Evolutionary conservation across 2,113 vertebrate species (phyloP).

Genomic region (Tonatia bakeri): DNA sequence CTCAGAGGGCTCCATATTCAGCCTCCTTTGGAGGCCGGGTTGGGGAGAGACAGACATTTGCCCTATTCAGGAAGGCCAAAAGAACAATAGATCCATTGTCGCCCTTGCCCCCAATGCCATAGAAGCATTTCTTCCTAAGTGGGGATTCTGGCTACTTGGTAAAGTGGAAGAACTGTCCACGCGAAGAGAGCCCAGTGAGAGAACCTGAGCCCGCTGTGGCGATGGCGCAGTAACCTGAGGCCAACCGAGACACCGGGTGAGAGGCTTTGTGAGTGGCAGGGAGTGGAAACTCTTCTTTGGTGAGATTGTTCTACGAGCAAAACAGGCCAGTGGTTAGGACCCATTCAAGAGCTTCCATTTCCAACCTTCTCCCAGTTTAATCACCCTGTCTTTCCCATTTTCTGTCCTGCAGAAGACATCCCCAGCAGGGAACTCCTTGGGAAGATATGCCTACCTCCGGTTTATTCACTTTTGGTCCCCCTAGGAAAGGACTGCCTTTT

Average conservation of each 20-base stretch:
- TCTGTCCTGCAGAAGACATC: neutral
- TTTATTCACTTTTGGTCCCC: neutral
- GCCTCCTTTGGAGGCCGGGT: neutral
- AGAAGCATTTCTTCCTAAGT: neutral
- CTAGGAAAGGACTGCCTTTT: neutral
- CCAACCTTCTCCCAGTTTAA: neutral
- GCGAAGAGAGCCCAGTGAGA: neutral
- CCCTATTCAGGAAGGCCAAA: neutral
- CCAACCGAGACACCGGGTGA: neutral
- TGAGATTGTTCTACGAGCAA: neutral
- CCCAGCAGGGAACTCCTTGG: neutral
- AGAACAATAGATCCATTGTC: conserved; percentile 63
- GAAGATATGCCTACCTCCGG: neutral
- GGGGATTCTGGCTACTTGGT: neutral
- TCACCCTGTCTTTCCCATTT: neutral
- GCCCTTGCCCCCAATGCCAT: neutral
- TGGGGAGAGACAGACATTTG: neutral
- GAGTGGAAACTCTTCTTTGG: conserved; percentile 62
- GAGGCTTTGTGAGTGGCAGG: neutral
- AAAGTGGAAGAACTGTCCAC: conserved; percentile 31
- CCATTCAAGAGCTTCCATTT: neutral
- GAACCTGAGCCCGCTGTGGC: conserved; percentile 50
- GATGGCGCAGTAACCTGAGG: conserved; percentile 52
- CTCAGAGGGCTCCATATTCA: neutral
- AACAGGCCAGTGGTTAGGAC: neutral